These are phyloP conservation scores for Folsomia manolachei DNA, from an alignment of 2,888 invertebrate genomes.

Conservation along the genomic window DNA sequence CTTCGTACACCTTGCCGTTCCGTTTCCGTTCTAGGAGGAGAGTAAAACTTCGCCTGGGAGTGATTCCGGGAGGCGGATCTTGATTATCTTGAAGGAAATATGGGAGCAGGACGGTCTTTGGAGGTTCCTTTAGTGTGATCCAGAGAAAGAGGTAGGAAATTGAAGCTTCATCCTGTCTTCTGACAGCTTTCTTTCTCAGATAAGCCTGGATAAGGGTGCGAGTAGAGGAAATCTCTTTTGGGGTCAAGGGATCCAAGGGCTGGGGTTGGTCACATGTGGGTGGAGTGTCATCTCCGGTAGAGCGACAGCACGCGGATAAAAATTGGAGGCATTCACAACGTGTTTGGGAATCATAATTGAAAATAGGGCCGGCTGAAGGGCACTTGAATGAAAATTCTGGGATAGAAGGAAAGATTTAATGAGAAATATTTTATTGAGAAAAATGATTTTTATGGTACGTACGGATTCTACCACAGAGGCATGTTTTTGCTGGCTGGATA, in stretches of 20 bases:
- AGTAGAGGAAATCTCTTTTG: conserved; percentile 20
- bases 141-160: conserved; percentile 5
- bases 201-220: conserved; percentile 4
- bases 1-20: conserved; percentile 16
- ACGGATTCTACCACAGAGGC: no score
- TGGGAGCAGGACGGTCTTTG: conserved; percentile 23
- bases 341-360: background rate
- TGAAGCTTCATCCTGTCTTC: background rate
- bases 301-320: background rate
- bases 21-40: conserved; percentile 22
- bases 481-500: no score
- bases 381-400: no score
- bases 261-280: background rate
- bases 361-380: background rate
- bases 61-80: conserved; percentile 4
- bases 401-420: no score
- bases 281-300: background rate
- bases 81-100: conserved; percentile 22
- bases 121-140: conserved; percentile 25
- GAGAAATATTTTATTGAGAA: no score
- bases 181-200: background rate
- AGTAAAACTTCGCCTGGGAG: conserved; percentile 25
- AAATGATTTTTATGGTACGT: no score
- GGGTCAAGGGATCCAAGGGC: conserved; percentile 25
- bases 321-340: no score